Conservation (phyloP, 1,140 invertebrate species). For the Trypoxylus dichotomus region DNA sequence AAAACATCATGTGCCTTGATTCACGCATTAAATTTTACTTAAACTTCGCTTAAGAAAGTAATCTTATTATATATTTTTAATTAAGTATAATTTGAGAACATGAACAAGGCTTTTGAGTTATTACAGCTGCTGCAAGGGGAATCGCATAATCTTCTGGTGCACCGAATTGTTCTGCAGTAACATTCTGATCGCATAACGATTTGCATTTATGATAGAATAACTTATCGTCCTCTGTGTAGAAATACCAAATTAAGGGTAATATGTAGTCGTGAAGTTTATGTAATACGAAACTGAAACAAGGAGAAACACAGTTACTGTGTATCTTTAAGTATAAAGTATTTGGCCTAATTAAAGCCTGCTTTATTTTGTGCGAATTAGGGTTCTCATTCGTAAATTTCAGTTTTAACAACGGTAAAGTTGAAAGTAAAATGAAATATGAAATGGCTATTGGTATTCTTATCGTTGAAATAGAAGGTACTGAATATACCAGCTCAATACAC, state of each 20-base stretch:
- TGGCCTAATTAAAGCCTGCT: too few relatives aligned
- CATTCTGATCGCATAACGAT: constrained; percentile 36
- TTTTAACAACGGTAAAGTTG: too few relatives aligned
- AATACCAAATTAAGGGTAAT: constrained; percentile 33
- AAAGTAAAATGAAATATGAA: too few relatives aligned
- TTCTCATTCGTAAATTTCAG: too few relatives aligned
- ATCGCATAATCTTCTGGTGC: constrained; percentile 39
- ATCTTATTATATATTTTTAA: too few relatives aligned
- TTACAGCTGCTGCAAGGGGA: constrained; percentile 42
- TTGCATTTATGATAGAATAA: constrained; percentile 38
- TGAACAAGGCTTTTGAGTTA: neutral
- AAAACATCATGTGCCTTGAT: neutral
- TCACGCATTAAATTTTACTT: neutral
- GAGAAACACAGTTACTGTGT: neutral
- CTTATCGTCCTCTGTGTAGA: constrained; percentile 36
- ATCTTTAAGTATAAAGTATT: neutral
- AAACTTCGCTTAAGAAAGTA: neutral
- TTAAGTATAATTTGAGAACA: constrained; percentile 17
- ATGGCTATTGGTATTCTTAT: too few relatives aligned
- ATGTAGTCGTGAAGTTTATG: constrained; percentile 38
- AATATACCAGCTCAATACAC: too few relatives aligned
- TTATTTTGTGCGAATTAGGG: too few relatives aligned
- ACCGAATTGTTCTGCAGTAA: constrained; percentile 41
- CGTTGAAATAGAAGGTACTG: too few relatives aligned
- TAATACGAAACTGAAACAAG: constrained; percentile 40